Base-by-base conservation (phyloP, 2,888 invertebrate genomes). In the Pachliopta kotzebuea region DNA sequence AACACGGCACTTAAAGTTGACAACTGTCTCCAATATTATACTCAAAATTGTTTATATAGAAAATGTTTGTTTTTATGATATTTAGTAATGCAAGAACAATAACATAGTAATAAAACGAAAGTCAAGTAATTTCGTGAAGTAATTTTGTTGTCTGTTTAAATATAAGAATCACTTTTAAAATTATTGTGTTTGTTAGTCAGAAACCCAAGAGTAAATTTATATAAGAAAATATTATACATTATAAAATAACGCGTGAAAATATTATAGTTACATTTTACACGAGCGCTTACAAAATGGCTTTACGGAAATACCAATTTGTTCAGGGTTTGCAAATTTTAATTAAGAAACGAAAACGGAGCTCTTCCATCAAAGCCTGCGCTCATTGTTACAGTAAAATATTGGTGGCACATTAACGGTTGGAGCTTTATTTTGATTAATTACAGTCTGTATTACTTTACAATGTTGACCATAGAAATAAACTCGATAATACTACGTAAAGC, bases 281-380 rank as follows among this genome's bases (percentile, higher is more conserved):
- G 20, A 20, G 20, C 21, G n/a, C 18, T 52, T 42, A 56, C 18
- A 61, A 72, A 75, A 37, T 71, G 69, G 72, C 37, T 14, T 37
- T 37, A 37, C 11, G 14, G 4, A 68, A 71, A 58, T 69, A 75
- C 67, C 69, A 76, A 76, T 76, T 76, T 73, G 72, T 75, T 72
- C 63, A 69, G 68, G 72, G 72, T 77, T 73, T 74, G 72, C 70
- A 73, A 72, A 78, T 78, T 82, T 81, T 78, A 84, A 84, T 82
- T 80, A 82, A 76, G 75, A 73, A 75, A 69, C 71, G 72, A 67
- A 70, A 70, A 56, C 68, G 67, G 58, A 69, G 71, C 68, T 65
- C 69, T 70, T 72, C 67, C 72, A 68, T 74, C 69, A 71, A 69
- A 67, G 67, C 63, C 70, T 60, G 69, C 69, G 71, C 74, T 70